Evolutionary conservation across 2,888 invertebrate genomes (phyloP).

Genomic region (Diplazon laetatorius): DNA sequence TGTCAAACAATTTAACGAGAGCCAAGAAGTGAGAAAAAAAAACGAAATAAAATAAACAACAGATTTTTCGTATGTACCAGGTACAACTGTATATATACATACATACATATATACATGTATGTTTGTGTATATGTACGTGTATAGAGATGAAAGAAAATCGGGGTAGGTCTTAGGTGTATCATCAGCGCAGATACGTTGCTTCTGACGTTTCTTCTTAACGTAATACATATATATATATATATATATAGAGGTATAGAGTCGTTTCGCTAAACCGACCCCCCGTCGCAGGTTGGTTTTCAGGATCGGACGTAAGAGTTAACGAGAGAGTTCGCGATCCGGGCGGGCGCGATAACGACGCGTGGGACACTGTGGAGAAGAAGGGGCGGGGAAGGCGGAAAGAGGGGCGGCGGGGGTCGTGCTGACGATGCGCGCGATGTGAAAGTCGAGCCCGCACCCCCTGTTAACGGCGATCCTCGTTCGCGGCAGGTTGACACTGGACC

Average conservation of each 20-base stretch:
- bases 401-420: too few relatives aligned
- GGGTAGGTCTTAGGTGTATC: constrained; percentile 9
- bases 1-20: constrained; percentile 15
- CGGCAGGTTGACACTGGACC: constrained; percentile 54
- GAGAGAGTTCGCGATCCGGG: constrained; percentile 42
- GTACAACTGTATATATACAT: too few relatives aligned
- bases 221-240: background rate
- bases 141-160: constrained; percentile 29
- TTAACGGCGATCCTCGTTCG: constrained; percentile 41
- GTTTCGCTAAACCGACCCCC: constrained; percentile 16
- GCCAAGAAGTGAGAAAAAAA: background rate
- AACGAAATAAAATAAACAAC: constrained; percentile 10
- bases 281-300: constrained; percentile 32
- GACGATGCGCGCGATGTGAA: constrained; percentile 12
- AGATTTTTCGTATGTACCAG: background rate
- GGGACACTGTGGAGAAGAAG: background rate
- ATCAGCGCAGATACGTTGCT: constrained; percentile 27
- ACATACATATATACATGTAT: too few relatives aligned
- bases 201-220: constrained; percentile 34
- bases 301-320: constrained; percentile 45
- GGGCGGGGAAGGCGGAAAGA: background rate
- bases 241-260: constrained; percentile 19
- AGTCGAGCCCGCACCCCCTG: constrained; percentile 33
- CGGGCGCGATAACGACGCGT: background rate
- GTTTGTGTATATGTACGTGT: background rate